phyloP scores from a whole-genome alignment of 2,888 invertebrate species.

The Caenorhabditis wallacei region DNA sequence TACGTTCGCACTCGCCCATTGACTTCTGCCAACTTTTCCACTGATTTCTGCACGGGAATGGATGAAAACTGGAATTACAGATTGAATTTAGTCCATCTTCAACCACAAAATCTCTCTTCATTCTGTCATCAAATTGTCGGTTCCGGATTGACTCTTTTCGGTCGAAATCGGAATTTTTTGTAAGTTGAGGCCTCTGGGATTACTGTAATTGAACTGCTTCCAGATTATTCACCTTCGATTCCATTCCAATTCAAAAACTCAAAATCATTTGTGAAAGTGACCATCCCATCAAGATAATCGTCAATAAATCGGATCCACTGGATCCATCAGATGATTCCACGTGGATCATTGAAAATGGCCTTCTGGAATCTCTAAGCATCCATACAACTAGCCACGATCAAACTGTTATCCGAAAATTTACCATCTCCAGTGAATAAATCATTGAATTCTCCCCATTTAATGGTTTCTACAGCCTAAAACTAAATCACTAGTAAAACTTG shows the following conservation, averaged over 20 bases:
- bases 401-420: conserved; percentile 24
- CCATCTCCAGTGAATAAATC: background rate
- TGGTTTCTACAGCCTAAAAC: no score
- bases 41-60: conserved; percentile 52
- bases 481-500: no score
- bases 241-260: background rate
- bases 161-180: conserved; percentile 36
- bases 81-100: conserved; percentile 26
- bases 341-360: conserved; percentile 19
- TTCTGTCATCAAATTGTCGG: conserved; percentile 42
- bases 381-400: conserved; percentile 17
- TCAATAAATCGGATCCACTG: conserved; percentile 9
- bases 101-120: conserved; percentile 42
- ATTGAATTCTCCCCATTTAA: background rate
- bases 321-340: background rate
- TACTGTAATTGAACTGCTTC: conserved; percentile 1
- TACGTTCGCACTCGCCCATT: conserved; percentile 33
- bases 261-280: conserved; percentile 6
- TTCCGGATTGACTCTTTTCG: conserved; percentile 47
- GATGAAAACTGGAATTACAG: conserved; percentile 15
- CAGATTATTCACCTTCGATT: conserved; percentile 54
- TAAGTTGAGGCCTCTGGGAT: background rate
- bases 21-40: conserved; percentile 26
- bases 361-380: conserved; percentile 28
- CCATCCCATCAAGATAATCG: background rate